Percentiles rank a stretch among this genome's conserved stretches.
These are phyloP conservation scores for Odontophorus gujanensis DNA, from an alignment of 2,113 vertebrate species.

Conservation along the genomic window DNA sequence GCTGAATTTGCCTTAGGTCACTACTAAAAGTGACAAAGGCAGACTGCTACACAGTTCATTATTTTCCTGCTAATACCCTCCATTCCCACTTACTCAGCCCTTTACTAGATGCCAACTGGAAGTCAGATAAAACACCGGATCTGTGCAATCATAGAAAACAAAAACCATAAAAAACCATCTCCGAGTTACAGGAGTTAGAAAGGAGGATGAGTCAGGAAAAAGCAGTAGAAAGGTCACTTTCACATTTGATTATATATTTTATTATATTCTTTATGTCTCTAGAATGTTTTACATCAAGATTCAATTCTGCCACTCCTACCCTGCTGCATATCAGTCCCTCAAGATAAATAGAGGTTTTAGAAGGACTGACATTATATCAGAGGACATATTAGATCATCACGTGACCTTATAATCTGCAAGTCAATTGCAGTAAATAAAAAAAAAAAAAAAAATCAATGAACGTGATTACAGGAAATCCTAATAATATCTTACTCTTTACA, in stretches of 20 bases:
- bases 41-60: neutral
- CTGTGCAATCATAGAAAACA: neutral
- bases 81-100: neutral
- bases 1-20: neutral
- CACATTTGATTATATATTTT: neutral
- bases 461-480: slow-evolving; percentile 12
- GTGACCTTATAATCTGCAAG: neutral
- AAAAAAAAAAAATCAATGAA: neutral
- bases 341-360: neutral
- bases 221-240: neutral
- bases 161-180: too few relatives aligned
- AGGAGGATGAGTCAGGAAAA: neutral
- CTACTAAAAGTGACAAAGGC: neutral
- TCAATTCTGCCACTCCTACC: neutral
- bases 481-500: neutral
- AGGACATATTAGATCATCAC: neutral
- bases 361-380: neutral
- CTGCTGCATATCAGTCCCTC: neutral
- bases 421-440: neutral
- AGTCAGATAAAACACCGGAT: neutral
- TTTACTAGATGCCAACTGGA: neutral
- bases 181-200: neutral
- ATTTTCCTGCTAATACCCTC: neutral
- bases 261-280: neutral
- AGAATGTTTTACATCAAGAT: neutral